These are phyloP conservation scores for Tiliacea aurago DNA, from an alignment of 2,888 invertebrate species.

Conservation along the genomic window DNA sequence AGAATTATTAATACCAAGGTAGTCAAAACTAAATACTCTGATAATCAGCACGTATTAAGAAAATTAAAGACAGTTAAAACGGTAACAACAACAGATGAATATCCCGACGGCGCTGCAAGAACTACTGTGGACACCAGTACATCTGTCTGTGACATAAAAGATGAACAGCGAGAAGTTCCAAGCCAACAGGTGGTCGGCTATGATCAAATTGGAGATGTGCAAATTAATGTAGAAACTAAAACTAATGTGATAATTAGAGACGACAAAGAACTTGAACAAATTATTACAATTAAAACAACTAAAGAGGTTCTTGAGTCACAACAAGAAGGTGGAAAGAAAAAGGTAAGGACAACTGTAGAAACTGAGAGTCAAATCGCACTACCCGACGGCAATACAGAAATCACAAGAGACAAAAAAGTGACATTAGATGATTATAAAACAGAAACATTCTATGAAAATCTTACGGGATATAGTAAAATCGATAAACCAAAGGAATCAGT, in stretches of 20 bases:
- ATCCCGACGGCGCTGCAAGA: constrained; percentile 78
- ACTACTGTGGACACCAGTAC: constrained; percentile 82
- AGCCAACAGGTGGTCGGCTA: constrained; percentile 71
- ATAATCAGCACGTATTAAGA: constrained; percentile 63
- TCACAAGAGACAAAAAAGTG: constrained; percentile 85
- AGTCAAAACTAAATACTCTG: constrained; percentile 70
- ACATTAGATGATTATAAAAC: constrained; percentile 80
- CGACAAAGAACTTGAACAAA: constrained; percentile 79
- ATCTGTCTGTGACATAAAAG: constrained; percentile 78
- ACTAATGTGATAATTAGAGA: constrained; percentile 75
- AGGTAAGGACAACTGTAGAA: constrained; percentile 82
- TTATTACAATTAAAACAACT: constrained; percentile 83
- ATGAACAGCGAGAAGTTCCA: constrained; percentile 52
- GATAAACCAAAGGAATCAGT: constrained; percentile 78
- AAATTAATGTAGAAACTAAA: constrained; percentile 77
- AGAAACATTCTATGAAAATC: constrained; percentile 79
- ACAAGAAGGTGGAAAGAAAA: constrained; percentile 75
- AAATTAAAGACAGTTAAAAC: constrained; percentile 78
- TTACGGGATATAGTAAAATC: constrained; percentile 75
- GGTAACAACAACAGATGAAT: constrained; percentile 77
- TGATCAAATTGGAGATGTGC: constrained; percentile 55
- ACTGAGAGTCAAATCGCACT: constrained; percentile 80
- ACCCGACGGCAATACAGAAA: constrained; percentile 82
- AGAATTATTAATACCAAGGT: constrained; percentile 68
- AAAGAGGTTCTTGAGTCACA: constrained; percentile 79